phyloP scores from a whole-genome alignment of 2,888 invertebrate genomes.

The Tanytarsus gracilentus region DNA sequence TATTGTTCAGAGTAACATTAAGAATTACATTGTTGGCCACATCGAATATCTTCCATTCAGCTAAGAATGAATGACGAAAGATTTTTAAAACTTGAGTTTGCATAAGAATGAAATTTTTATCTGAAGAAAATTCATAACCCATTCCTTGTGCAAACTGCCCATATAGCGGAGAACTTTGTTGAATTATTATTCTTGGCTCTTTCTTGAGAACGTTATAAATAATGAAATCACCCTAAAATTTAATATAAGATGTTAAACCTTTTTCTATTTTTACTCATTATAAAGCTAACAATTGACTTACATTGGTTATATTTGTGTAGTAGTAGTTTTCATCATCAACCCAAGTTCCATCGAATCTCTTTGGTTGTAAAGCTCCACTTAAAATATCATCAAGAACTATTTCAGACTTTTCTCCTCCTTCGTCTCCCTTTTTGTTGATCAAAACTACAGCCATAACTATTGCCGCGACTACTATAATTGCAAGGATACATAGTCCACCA shows the following conservation, averaged over 20 bases:
- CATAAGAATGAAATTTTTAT: slow-evolving; percentile 53
- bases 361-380: slow-evolving; percentile 54
- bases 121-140: slow-evolving; percentile 52
- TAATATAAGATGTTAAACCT: background rate
- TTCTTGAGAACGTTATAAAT: slow-evolving; percentile 7
- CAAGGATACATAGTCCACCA: slow-evolving; percentile 48
- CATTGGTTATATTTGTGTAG: slow-evolving; percentile 44
- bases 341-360: slow-evolving; percentile 74
- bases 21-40: slow-evolving; percentile 45
- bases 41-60: slow-evolving; percentile 62
- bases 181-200: background rate
- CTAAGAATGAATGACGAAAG: slow-evolving; percentile 70
- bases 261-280: background rate
- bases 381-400: slow-evolving; percentile 58
- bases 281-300: background rate
- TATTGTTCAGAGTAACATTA: slow-evolving; percentile 34
- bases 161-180: background rate
- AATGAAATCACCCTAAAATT: slow-evolving; percentile 16
- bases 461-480: slow-evolving; percentile 50
- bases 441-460: slow-evolving; percentile 52
- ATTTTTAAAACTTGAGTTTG: slow-evolving; percentile 59
- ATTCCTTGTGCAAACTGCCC: background rate
- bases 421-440: slow-evolving; percentile 35
- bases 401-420: slow-evolving; percentile 43
- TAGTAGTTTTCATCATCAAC: slow-evolving; percentile 58